Percentiles rank a stretch among this genome's conserved stretches.
These are phyloP conservation scores for Alexandromys oeconomus DNA, from an alignment of 2,797 vertebrate genomes.

Conservation along the genomic window DNA sequence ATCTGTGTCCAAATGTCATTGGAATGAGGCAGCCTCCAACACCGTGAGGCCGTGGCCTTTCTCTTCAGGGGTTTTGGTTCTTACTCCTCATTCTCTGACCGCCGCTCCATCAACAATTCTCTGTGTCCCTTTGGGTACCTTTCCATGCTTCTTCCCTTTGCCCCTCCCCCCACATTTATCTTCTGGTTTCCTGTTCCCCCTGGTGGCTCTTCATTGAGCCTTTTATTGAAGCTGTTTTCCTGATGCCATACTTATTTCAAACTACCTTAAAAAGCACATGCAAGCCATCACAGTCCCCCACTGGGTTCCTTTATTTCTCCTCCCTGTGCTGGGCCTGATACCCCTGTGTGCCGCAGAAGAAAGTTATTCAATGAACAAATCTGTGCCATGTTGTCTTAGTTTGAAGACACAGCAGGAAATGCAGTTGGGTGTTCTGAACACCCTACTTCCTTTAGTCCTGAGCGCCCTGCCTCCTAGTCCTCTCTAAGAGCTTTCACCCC, in stretches of 20 bases:
- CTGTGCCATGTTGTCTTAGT: not conserved
- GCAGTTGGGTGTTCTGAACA: not conserved
- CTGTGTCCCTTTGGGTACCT: not conserved
- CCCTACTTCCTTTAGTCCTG: not conserved
- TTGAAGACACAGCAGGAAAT: not conserved
- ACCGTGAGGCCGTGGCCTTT: not conserved
- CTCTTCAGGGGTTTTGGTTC: not conserved
- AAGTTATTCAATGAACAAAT: not conserved
- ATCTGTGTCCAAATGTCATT: not conserved
- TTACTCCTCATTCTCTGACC: not conserved
- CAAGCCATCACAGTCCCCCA: not conserved
- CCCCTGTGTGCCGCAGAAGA: not conserved
- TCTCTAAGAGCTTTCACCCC: not conserved
- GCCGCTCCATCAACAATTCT: too few species aligned
- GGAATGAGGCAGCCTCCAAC: not conserved
- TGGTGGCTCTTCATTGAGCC: not conserved
- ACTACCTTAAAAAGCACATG: not conserved
- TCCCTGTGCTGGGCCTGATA: not conserved
- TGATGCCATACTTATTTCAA: not conserved
- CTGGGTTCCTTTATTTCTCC: not conserved
- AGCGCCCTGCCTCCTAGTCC: not conserved
- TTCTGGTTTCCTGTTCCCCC: not conserved
- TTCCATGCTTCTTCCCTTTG: not conserved
- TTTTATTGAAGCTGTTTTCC: not conserved
- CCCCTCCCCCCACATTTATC: not conserved